phyloP scores from a whole-genome alignment of 2,113 vertebrate genomes.

The Anoplopoma fimbria region DNA sequence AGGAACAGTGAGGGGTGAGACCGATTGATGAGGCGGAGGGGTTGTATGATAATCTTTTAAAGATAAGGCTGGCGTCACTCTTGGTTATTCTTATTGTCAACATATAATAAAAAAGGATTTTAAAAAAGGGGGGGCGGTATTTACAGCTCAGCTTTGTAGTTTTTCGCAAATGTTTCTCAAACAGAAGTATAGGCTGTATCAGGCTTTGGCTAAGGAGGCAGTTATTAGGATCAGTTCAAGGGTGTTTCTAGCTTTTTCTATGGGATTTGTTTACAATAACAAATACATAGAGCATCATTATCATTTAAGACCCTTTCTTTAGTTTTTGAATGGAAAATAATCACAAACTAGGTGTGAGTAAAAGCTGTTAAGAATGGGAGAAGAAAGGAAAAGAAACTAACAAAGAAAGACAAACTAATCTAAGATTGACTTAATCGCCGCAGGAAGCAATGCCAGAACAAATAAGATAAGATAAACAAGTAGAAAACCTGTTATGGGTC shows the following conservation, averaged over 20 bases:
- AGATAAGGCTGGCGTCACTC: neutral
- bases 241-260: neutral
- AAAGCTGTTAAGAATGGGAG: neutral
- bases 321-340: neutral
- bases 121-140: too few relatives aligned
- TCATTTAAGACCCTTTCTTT: neutral
- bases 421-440: neutral
- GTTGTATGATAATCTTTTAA: neutral
- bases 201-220: neutral
- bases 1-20: neutral
- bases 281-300: neutral
- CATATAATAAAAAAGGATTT: neutral
- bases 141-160: neutral
- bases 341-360: neutral
- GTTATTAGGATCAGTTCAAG: neutral
- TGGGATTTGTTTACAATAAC: neutral
- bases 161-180: neutral
- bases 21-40: neutral
- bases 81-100: neutral
- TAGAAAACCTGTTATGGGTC: slow-evolving; percentile 90
- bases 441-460: neutral
- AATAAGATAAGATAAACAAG: slow-evolving; percentile 4
- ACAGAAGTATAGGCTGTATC: neutral
- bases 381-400: neutral
- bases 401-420: neutral